Percentiles rank a stretch among this genome's conserved stretches.
Evolutionary conservation across 2,113 vertebrate species (phyloP).

Genomic region (Lophotis ruficrista): DNA sequence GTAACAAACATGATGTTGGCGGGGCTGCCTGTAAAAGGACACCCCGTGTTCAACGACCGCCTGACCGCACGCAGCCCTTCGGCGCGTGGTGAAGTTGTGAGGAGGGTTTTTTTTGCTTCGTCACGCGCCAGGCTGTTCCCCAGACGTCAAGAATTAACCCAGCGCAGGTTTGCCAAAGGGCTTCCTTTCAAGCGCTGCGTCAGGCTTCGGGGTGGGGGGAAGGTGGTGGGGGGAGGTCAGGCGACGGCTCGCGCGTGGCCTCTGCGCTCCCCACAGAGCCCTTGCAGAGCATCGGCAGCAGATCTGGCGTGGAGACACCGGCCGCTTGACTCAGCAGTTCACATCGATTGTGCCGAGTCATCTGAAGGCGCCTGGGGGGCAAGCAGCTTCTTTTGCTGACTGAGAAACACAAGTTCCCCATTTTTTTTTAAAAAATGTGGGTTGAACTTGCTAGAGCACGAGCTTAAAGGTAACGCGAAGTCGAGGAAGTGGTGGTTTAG

Average conservation of each 20-base stretch:
- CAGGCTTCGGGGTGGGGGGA: neutral
- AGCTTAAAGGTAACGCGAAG: rapidly evolving
- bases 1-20: neutral
- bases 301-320: neutral
- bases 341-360: neutral
- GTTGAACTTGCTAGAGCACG: neutral
- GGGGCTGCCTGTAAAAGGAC: neutral
- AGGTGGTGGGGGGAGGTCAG: neutral
- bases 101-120: neutral
- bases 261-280: neutral
- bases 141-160: neutral
- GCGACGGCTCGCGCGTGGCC: neutral
- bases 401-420: neutral
- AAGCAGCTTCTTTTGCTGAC: neutral
- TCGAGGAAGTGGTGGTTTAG: neutral
- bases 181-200: neutral
- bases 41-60: rapidly evolving
- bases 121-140: neutral
- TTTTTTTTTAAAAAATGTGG: too few species aligned
- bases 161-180: rapidly evolving
- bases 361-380: too few species aligned
- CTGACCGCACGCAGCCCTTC: neutral
- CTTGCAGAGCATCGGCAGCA: neutral
- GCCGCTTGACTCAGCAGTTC: neutral
- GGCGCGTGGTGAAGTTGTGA: neutral